Base-by-base conservation (phyloP, 2,888 invertebrate species). In the Altica lythri region DNA sequence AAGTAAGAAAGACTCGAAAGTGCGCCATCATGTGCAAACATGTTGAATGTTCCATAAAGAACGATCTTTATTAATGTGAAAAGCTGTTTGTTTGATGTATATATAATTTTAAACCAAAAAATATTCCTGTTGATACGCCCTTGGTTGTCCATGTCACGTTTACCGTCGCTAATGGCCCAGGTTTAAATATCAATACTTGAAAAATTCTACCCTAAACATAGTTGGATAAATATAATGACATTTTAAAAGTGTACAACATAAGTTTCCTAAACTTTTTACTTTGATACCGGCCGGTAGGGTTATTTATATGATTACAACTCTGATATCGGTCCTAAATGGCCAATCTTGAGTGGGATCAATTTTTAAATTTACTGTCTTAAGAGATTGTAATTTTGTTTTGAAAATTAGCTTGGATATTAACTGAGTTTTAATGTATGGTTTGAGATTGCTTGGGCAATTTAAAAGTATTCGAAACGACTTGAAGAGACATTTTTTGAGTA, bases 181-280 rank as follows among this genome's bases (percentile, higher is more conserved):
- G 27, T 53, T 59, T 57, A 51, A 60, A 57, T 58, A 61, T 59
- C 55, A 55, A 60, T 54, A 46, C 53, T 55, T 61, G 59, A 32
- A 57, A 62, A 64, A 67, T 65, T 59, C 62, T 52, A 42, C 43
- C 44, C 58, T 60, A 62, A 64, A 63, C 42, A 55, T 57, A 55
- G 46, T 32, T 54, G 47, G 47, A 60, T 65, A 64, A 56, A 58
- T 64, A 62, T 68, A 68, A 68, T 68, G 68, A 63, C 65, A 64
- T 68, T 67, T 68, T 67, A 66, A 68, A 66, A 67, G 65, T 64
- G 63, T 56, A 62, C 64, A 63, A 64, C 64, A 60, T 47, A 53
- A 48, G 50, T 62, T 61, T 62, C 61, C 43, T 47, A 49, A 55
- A 55, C 48, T 49, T 56, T 55, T 30, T 51, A 18, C 48, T 60